These are phyloP conservation scores for Drosophila simulans DNA, from an alignment of 1,140 invertebrate genomes.

Conservation along the genomic window DNA sequence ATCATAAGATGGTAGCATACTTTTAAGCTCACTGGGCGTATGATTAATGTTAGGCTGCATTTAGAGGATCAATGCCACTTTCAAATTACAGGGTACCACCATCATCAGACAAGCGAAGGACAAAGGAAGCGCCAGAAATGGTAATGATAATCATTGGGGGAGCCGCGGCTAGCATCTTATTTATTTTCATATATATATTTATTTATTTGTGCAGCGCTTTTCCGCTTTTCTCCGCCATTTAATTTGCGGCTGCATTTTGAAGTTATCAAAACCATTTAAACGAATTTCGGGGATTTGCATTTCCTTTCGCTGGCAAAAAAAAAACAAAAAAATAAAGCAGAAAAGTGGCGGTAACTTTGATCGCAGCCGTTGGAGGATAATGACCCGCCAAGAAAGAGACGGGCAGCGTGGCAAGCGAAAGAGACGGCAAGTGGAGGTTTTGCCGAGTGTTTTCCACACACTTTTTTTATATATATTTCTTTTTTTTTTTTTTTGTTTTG, in stretches of 20 bases:
- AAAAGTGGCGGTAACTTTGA: constrained; percentile 10
- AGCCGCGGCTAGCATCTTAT: constrained; percentile 6
- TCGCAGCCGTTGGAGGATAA: constrained; percentile 13
- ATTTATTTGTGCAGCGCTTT: constrained; percentile 51
- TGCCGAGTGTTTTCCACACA: background rate
- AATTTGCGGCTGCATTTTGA: constrained; percentile 53
- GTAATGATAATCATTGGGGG: constrained; percentile 51
- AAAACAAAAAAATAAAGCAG: background rate
- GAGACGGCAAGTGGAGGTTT: background rate
- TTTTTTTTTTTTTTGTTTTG: background rate
- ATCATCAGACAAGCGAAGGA: constrained; percentile 24
- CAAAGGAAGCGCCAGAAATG: constrained; percentile 63
- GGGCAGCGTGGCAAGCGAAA: background rate
- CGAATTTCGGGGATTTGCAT: constrained; percentile 72
- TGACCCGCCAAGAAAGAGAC: constrained; percentile 13
- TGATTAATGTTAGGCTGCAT: too few relatives aligned
- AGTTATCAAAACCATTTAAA: constrained; percentile 77
- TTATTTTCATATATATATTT: constrained; percentile 57
- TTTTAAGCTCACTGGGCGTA: background rate
- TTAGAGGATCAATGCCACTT: too few relatives aligned
- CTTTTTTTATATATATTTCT: constrained; percentile 1
- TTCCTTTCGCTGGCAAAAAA: constrained; percentile 29
- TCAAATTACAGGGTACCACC: constrained; percentile 4
- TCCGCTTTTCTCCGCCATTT: constrained; percentile 8
- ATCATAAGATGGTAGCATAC: background rate